Evolutionary conservation across 2,888 invertebrate genomes (phyloP), one percentile per base, ranked within the genome.

Genomic region (Digitonthophagus gazella): DNA sequence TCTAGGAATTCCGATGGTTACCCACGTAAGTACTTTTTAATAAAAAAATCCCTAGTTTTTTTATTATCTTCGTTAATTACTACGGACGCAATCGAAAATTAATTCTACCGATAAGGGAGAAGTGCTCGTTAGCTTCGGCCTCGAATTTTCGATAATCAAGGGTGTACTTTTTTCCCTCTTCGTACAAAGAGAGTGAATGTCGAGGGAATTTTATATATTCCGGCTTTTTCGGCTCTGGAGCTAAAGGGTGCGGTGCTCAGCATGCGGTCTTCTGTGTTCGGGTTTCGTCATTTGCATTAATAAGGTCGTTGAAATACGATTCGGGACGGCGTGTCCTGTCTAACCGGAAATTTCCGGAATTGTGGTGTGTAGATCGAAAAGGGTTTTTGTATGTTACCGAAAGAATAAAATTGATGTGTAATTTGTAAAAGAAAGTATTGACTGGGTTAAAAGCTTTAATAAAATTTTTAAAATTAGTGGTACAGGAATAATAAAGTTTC

Each of bases 1-100:
- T 11, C 89, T 92, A 75, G 96, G 96, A 16, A 84, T 97, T 75
- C 96, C 96, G 5, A 93, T 95, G 84, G 90, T 96, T 64, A 90
- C 94, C 76, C 91, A 95, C 84, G 92, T 91, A 81, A 81, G 82
- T n/a, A n/a, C n/a, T n/a, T n/a, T n/a, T n/a, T n/a, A n/a, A n/a
- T n/a, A n/a, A n/a, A n/a, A n/a, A n/a, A n/a, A n/a, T n/a, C n/a
- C n/a, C n/a, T n/a, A n/a, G 28, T 44, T 44, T 44, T 44, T 44
- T 44, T 44, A 44, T n/a, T n/a, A 44, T 1, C 28, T 5, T 44
- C 3, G 6, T 11, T 44, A 44, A 11, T 44, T 8, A 44, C 11
- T 3, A 44, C 1, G 28, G 11, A 44, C 11, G 28, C 28, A 44
- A 44, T 44, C 28, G 28, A 44, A 44, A 44, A 44, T 44, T 44